These are phyloP conservation scores for Osmerus mordax DNA, from an alignment of 2,113 vertebrate species.

Conservation along the genomic window DNA sequence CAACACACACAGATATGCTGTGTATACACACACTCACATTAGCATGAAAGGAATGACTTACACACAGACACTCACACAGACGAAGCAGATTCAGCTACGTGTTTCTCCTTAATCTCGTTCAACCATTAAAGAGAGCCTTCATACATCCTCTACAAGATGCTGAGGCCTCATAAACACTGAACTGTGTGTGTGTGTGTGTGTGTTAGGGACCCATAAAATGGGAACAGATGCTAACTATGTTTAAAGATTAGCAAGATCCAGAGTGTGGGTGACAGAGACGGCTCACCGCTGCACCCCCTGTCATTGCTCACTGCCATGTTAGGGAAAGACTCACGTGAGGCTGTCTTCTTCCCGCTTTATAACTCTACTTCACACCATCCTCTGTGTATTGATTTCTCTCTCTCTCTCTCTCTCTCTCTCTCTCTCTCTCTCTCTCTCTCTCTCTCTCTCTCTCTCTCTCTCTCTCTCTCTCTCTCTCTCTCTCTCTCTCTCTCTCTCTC, in stretches of 20 bases:
- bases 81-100: conserved; percentile 48
- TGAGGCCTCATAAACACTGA: not conserved
- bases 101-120: conserved; percentile 77
- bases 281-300: too few species aligned
- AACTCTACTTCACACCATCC: not conserved
- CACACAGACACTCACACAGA: not conserved
- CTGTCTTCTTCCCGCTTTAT: not conserved
- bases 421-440: conserved; percentile 18
- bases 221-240: conserved; percentile 96
- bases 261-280: conserved; percentile 45
- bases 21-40: not conserved
- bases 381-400: conserved; percentile 35
- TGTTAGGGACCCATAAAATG: conserved; percentile 90
- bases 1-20: not conserved
- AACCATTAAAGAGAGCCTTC: conserved; percentile 79
- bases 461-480: too few species aligned
- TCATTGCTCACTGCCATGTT: too few species aligned
- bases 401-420: conserved; percentile 37
- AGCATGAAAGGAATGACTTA: not conserved
- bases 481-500: too few species aligned
- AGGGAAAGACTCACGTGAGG: conserved; percentile 47
- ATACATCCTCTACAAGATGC: conserved; percentile 13
- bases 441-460: too few species aligned
- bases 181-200: conserved; percentile 20
- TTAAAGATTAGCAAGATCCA: conserved; percentile 84